Percentiles rank a stretch among this genome's conserved stretches.
phyloP scores from a whole-genome alignment of 2,797 vertebrate species.

The Perodicticus potto region DNA sequence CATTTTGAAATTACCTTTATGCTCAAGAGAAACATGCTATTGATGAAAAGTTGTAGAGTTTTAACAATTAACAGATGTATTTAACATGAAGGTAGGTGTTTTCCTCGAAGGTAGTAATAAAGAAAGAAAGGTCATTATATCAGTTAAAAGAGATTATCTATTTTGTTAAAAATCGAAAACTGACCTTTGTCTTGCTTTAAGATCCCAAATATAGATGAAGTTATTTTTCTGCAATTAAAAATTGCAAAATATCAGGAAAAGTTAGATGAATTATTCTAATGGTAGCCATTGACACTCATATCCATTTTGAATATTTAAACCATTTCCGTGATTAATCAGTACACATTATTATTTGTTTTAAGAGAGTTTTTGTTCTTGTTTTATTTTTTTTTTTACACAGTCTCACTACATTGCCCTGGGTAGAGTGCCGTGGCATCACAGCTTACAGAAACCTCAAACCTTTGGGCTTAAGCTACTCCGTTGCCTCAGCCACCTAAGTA shows the following conservation, averaged over 20 bases:
- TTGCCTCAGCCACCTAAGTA: too few species aligned
- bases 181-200: neutral
- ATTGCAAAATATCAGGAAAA: neutral
- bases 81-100: neutral
- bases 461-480: too few species aligned
- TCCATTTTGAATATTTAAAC: neutral
- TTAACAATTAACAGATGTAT: neutral
- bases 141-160: neutral
- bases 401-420: too few species aligned
- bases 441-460: too few species aligned
- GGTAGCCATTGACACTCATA: neutral
- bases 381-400: too few species aligned
- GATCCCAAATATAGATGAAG: neutral
- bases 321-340: neutral
- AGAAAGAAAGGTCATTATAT: neutral
- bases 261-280: neutral
- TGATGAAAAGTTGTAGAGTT: neutral
- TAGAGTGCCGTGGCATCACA: too few species aligned
- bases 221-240: neutral
- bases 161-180: neutral
- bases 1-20: neutral
- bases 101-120: neutral
- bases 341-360: neutral
- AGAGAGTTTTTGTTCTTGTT: too few species aligned
- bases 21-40: neutral